phyloP scores from a whole-genome alignment of 1,140 invertebrate species.

The Drosophila pseudoananassae region DNA sequence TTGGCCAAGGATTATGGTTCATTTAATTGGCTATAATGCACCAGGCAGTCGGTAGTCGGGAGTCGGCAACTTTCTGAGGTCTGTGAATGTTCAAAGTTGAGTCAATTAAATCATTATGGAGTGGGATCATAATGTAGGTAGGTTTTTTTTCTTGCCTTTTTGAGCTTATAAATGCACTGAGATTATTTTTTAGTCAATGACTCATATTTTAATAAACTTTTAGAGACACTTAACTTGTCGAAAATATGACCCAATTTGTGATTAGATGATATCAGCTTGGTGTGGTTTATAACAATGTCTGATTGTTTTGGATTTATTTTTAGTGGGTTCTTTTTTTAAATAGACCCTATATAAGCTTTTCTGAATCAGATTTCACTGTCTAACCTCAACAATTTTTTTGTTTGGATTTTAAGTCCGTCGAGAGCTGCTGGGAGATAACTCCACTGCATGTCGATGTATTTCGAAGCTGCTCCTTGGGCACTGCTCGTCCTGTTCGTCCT shows the following conservation, averaged over 20 bases:
- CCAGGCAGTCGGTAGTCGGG: not conserved
- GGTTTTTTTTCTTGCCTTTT: not conserved
- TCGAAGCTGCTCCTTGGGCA: conserved; percentile 15
- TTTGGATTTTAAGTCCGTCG: conserved; percentile 38
- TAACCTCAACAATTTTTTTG: not conserved
- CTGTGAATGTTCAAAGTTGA: conserved; percentile 5
- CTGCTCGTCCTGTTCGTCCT: conserved; percentile 22
- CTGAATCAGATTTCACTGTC: conserved; percentile 10
- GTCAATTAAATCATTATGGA: conserved; percentile 22
- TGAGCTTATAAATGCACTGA: no score
- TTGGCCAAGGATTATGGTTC: conserved; percentile 33
- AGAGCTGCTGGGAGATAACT: conserved; percentile 44
- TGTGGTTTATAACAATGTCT: not conserved
- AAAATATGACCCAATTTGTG: no score
- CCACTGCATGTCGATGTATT: conserved; percentile 62
- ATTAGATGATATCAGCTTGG: not conserved
- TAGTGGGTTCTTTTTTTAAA: not conserved
- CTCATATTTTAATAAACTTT: no score
- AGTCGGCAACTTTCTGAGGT: not conserved
- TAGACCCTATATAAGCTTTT: not conserved
- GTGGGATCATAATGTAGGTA: not conserved
- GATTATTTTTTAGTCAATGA: not conserved
- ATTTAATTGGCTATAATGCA: conserved; percentile 48
- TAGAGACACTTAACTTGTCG: not conserved
- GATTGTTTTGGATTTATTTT: not conserved